Evolutionary conservation across 2,888 invertebrate genomes (phyloP).

Genomic region (Coenonympha arcania): DNA sequence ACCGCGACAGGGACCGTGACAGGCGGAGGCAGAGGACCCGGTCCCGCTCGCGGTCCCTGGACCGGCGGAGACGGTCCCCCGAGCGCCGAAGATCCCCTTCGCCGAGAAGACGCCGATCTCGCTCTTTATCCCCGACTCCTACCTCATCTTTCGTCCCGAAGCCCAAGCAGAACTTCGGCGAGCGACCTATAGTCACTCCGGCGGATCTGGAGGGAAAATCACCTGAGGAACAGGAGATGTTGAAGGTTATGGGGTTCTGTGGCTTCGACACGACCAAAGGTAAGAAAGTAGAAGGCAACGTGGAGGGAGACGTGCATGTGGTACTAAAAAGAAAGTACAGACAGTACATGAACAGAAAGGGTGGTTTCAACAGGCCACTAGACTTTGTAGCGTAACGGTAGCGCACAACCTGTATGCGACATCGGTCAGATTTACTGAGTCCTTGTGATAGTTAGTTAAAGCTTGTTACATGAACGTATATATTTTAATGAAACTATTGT

Average conservation of each 20-base stretch:
- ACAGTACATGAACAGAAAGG: conserved; percentile 99
- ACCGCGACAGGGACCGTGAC: conserved; percentile 59
- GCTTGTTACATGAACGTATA: conserved; percentile 24
- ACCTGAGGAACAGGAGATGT: conserved; percentile 94
- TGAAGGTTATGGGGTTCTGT: conserved; percentile 97
- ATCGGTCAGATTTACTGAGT: conserved; percentile 32
- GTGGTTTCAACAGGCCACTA: conserved; percentile 97
- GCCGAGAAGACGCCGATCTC: conserved; percentile 47
- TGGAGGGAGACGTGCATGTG: conserved; percentile 95
- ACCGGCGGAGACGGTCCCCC: conserved; percentile 60
- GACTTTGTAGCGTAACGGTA: conserved; percentile 90
- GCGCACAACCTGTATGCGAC: conserved; percentile 27
- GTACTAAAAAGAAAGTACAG: conserved; percentile 96
- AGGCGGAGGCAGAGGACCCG: conserved; percentile 57
- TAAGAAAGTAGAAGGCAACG: conserved; percentile 95
- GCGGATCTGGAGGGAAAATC: conserved; percentile 93
- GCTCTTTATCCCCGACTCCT: conserved; percentile 54
- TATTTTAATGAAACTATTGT: conserved; percentile 12
- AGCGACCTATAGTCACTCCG: conserved; percentile 81
- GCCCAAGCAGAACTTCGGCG: conserved; percentile 60
- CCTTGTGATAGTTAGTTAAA: conserved; percentile 31
- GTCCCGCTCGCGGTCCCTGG: conserved; percentile 61
- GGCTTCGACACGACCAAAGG: conserved; percentile 97
- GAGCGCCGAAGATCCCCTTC: conserved; percentile 50
- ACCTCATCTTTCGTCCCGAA: conserved; percentile 57